Conservation (phyloP, 2,797 vertebrate genomes). For the Hephaestus fuliginosus region DNA sequence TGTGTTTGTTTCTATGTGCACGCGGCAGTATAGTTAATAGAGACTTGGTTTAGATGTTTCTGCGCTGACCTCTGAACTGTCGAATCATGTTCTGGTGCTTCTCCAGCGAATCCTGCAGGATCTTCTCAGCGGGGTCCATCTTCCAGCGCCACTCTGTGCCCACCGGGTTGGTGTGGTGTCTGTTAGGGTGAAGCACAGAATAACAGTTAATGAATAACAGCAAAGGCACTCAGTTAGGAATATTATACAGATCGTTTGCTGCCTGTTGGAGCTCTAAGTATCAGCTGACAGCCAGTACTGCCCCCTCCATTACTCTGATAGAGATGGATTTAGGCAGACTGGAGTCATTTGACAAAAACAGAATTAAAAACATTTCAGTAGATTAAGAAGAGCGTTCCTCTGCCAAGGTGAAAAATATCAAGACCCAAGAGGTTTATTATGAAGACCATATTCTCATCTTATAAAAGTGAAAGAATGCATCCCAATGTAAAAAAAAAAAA, state of each 20-base stretch:
- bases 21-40: no score
- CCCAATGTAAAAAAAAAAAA: conserved; percentile 25
- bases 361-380: conserved; percentile 6
- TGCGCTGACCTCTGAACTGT: conserved; percentile 90
- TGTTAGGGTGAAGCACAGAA: conserved; percentile 59
- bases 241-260: background rate
- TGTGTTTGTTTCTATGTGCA: background rate
- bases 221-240: conserved; percentile 10
- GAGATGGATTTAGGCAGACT: background rate
- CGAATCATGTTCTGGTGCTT: conserved; percentile 94
- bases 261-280: background rate
- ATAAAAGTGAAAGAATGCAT: conserved; percentile 31
- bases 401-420: conserved; percentile 6
- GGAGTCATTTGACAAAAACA: background rate
- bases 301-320: background rate
- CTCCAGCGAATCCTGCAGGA: conserved; percentile 91
- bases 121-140: conserved; percentile 93
- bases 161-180: conserved; percentile 97
- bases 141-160: conserved; percentile 98
- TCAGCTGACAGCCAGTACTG: background rate
- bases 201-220: background rate
- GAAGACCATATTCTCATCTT: background rate
- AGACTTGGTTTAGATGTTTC: no score
- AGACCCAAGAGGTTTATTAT: background rate
- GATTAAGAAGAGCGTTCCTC: background rate